phyloP scores from a whole-genome alignment of 2,797 vertebrate genomes.

The Myotis findleyi region DNA sequence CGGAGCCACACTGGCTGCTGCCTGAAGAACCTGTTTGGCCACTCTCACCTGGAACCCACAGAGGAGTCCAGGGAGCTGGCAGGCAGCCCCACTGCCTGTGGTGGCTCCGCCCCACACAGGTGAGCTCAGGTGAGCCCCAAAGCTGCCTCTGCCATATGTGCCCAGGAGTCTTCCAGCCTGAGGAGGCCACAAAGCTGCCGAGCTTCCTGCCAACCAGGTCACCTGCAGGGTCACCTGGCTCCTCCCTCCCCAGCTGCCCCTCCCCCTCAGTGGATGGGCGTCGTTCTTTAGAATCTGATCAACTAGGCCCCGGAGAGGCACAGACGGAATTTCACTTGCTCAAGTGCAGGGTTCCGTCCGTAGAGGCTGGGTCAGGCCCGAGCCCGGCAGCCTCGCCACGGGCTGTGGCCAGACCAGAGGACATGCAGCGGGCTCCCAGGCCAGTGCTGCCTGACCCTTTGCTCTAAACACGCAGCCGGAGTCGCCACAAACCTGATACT shows the following conservation, averaged over 20 bases:
- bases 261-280: fast-evolving
- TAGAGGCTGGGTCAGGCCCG: fast-evolving
- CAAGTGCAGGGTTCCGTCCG: background rate
- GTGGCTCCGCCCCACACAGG: background rate
- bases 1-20: background rate
- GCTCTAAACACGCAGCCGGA: background rate
- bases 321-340: background rate
- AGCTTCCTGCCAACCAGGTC: background rate
- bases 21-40: constrained; percentile 66
- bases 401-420: background rate
- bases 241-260: background rate
- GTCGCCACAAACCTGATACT: background rate
- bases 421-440: background rate
- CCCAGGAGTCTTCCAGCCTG: background rate
- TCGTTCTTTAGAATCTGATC: background rate
- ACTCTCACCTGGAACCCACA: background rate
- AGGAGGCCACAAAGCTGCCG: background rate
- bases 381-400: background rate
- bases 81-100: too few relatives aligned
- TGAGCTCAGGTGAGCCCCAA: background rate
- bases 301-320: background rate
- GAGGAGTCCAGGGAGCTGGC: background rate
- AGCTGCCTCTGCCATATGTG: background rate
- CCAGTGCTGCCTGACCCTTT: background rate
- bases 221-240: fast-evolving